phyloP scores from a whole-genome alignment of 2,888 invertebrate species.

The Pilophorus perplexus region DNA sequence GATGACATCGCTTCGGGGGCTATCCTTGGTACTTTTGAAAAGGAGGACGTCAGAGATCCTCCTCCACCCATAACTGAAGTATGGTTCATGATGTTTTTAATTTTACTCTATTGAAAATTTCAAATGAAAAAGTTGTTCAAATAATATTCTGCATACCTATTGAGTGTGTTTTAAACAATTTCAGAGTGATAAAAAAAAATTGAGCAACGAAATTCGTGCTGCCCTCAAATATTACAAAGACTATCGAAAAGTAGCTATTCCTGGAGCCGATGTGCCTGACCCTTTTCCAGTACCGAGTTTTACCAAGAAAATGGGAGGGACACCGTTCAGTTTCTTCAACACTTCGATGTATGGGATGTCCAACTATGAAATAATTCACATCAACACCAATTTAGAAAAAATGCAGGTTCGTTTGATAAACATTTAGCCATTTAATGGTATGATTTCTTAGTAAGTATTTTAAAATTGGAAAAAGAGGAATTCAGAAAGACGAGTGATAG shows the following conservation, averaged over 20 bases:
- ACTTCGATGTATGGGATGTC: slow-evolving; percentile 72
- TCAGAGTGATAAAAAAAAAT: slow-evolving; percentile 52
- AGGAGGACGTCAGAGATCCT: slow-evolving; percentile 14
- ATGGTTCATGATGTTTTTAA: too few relatives aligned
- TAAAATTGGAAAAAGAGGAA: too few relatives aligned
- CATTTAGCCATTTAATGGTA: too few relatives aligned
- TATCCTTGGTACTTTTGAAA: slow-evolving; percentile 22
- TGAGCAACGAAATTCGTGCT: slow-evolving; percentile 68
- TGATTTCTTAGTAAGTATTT: too few relatives aligned
- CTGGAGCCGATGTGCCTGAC: slow-evolving; percentile 74
- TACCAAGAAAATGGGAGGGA: slow-evolving; percentile 67
- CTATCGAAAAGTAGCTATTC: slow-evolving; percentile 75
- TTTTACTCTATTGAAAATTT: too few relatives aligned
- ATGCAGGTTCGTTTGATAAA: slow-evolving; percentile 62
- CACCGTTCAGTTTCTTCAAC: slow-evolving; percentile 68
- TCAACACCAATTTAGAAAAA: slow-evolving; percentile 68
- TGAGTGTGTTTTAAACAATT: too few relatives aligned
- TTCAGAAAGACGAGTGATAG: too few relatives aligned
- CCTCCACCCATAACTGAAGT: slow-evolving; percentile 18
- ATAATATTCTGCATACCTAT: too few relatives aligned
- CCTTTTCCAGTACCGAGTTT: slow-evolving; percentile 76
- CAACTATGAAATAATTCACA: slow-evolving; percentile 70
- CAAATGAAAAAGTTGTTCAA: too few relatives aligned
- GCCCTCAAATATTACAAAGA: slow-evolving; percentile 77
- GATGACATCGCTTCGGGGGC: slow-evolving; percentile 24